phyloP scores from a whole-genome alignment of 2,113 vertebrate species.

The Salvator merianae region DNA sequence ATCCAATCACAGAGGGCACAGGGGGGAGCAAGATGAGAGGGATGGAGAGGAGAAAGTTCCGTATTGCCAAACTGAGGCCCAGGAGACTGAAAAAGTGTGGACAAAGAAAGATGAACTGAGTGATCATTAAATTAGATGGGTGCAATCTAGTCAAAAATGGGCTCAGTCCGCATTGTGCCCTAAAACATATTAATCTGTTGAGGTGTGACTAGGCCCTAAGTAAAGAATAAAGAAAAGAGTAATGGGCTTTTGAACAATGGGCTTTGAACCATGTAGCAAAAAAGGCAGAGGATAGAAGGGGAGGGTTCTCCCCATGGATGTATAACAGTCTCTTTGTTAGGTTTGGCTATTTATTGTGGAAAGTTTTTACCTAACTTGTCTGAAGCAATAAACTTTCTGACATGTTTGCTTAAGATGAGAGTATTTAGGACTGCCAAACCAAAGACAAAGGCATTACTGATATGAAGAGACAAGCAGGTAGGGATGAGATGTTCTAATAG shows the following conservation, averaged over 20 bases:
- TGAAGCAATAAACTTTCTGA: slow-evolving; percentile 47
- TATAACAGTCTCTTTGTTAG: slow-evolving; percentile 40
- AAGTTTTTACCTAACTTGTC: slow-evolving; percentile 50
- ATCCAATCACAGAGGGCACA: too few species aligned
- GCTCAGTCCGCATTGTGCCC: too few species aligned
- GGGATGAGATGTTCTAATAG: not conserved
- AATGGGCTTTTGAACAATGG: not conserved
- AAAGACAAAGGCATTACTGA: slow-evolving; percentile 10
- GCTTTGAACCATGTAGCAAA: not conserved
- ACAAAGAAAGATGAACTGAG: too few species aligned
- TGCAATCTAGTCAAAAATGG: too few species aligned
- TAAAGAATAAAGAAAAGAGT: not conserved
- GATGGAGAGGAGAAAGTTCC: too few species aligned
- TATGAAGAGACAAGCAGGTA: not conserved
- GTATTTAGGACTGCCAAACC: not conserved
- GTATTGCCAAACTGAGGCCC: too few species aligned
- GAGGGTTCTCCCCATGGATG: slow-evolving; percentile 35
- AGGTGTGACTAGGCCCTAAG: too few species aligned
- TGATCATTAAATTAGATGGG: too few species aligned
- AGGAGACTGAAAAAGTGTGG: too few species aligned
- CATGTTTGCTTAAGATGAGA: slow-evolving; percentile 9
- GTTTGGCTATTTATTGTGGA: slow-evolving; percentile 49
- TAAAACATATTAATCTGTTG: too few species aligned
- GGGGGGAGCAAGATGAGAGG: too few species aligned
- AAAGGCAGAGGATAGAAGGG: slow-evolving; percentile 16